Evolutionary conservation across 1,140 invertebrate species (phyloP).

Genomic region (Palaemon carinicauda): DNA sequence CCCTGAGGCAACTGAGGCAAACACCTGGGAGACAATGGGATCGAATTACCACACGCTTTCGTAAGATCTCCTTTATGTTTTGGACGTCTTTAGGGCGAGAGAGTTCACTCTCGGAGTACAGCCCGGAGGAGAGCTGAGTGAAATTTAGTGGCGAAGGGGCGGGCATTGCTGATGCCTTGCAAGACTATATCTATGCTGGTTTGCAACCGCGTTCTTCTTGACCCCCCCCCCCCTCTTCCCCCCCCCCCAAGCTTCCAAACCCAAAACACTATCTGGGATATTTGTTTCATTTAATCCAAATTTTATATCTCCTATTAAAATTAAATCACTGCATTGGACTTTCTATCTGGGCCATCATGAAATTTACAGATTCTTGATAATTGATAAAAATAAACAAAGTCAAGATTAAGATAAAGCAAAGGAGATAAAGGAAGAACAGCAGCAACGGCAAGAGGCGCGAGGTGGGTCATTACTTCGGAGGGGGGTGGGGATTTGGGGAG

Average conservation of each 20-base stretch:
- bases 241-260: neutral
- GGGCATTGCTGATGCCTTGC: constrained; percentile 27
- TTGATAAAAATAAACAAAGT: no score
- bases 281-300: no score
- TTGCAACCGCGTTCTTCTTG: constrained; percentile 25
- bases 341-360: no score
- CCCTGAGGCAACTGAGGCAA: constrained; percentile 39
- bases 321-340: no score
- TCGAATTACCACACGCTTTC: constrained; percentile 50
- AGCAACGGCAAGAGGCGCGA: neutral
- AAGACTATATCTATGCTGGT: constrained; percentile 15
- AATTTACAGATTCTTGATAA: no score
- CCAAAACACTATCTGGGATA: neutral
- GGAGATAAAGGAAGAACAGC: no score
- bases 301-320: no score
- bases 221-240: constrained; percentile 23
- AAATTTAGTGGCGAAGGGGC: constrained; percentile 44
- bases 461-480: neutral
- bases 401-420: no score
- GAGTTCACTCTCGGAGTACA: constrained; percentile 31
- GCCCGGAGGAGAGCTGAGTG: constrained; percentile 37
- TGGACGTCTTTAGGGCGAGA: constrained; percentile 42
- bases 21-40: constrained; percentile 52
- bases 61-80: constrained; percentile 46
- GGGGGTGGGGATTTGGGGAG: neutral